A percentile compares a stretch with the other conserved stretches of the same genome.
Evolutionary conservation across 2,888 invertebrate species (phyloP).

Genomic region (Aquatica leii): DNA sequence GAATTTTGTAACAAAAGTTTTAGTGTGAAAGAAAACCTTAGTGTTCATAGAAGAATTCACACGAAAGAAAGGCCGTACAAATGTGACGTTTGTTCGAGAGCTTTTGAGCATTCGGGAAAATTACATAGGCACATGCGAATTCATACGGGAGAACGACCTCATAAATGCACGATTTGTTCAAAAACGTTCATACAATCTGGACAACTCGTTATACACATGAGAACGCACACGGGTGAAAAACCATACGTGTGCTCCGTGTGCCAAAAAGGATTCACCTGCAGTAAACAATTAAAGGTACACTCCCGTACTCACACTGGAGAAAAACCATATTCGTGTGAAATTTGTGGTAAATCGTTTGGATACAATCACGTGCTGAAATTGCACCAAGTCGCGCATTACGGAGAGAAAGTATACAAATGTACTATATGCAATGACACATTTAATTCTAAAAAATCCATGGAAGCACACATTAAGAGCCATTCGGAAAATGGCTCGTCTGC

Average conservation of each 20-base stretch:
- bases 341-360: conserved; percentile 89
- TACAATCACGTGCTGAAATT: conserved; percentile 91
- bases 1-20: conserved; percentile 93
- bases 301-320: conserved; percentile 91
- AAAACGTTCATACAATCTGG: conserved; percentile 93
- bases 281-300: conserved; percentile 90
- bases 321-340: conserved; percentile 90
- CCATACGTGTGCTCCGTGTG: conserved; percentile 83
- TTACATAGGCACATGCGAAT: conserved; percentile 90
- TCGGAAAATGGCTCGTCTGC: conserved; percentile 66
- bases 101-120: conserved; percentile 91
- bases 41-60: conserved; percentile 88
- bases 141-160: conserved; percentile 89
- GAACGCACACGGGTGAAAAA: conserved; percentile 87
- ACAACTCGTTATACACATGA: conserved; percentile 88
- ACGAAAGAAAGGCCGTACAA: conserved; percentile 92
- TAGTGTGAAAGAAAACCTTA: conserved; percentile 91
- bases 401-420: conserved; percentile 91
- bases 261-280: conserved; percentile 91
- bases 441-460: conserved; percentile 90
- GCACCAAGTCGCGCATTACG: conserved; percentile 86
- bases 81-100: conserved; percentile 86
- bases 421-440: conserved; percentile 92
- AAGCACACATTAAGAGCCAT: conserved; percentile 84
- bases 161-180: conserved; percentile 86